phyloP scores from a whole-genome alignment of 2,797 vertebrate genomes.

The Bothrops alternatus region DNA sequence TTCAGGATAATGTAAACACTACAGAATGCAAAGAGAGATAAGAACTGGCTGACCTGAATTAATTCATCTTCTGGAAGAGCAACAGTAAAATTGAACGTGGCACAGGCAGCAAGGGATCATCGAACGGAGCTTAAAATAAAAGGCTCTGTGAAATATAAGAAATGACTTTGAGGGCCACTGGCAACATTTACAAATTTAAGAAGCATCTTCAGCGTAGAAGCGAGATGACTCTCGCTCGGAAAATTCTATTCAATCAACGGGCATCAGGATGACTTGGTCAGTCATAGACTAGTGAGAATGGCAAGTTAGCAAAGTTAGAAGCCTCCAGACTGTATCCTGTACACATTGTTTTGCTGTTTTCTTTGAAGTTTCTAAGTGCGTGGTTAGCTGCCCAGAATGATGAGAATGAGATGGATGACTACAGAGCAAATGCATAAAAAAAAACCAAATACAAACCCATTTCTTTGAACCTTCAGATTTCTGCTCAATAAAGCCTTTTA shows the following conservation, averaged over 20 bases:
- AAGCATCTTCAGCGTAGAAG: not conserved
- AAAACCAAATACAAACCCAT: not conserved
- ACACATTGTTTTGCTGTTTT: not conserved
- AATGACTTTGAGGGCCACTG: not conserved
- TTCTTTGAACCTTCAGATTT: not conserved
- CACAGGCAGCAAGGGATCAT: slow-evolving; percentile 98
- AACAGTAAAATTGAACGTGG: slow-evolving; percentile 95
- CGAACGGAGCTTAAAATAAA: slow-evolving; percentile 94
- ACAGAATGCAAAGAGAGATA: not conserved
- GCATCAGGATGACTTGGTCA: not conserved
- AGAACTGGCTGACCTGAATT: slow-evolving; percentile 81
- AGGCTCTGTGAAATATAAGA: slow-evolving; percentile 80
- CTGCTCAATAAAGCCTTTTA: not conserved
- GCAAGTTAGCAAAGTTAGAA: not conserved
- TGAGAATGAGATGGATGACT: not conserved
- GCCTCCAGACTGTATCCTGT: not conserved
- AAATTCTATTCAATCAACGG: not conserved
- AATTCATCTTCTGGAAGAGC: slow-evolving; percentile 97
- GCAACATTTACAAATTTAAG: not conserved
- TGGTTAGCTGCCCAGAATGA: not conserved
- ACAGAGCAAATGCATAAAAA: not conserved
- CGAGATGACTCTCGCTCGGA: not conserved
- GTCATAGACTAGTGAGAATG: not conserved
- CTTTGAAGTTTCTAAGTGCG: not conserved
- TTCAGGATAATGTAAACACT: not conserved